A percentile compares a stretch with the other conserved stretches of the same genome.
phyloP scores from a whole-genome alignment of 2,888 invertebrate species.

The Sepioteuthis lessoniana region DNA sequence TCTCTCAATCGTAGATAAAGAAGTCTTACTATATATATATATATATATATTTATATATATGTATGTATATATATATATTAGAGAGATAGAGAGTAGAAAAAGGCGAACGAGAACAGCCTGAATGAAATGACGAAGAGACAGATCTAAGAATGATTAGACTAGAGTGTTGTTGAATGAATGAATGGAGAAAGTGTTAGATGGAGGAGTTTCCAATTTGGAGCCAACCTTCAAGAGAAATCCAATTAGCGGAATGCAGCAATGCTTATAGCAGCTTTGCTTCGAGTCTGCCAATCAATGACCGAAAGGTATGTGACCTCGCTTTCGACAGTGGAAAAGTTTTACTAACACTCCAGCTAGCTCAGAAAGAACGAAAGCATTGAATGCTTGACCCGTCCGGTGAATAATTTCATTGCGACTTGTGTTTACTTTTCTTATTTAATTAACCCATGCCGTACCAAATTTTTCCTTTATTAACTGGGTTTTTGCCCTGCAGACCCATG shows the following conservation, averaged over 20 bases:
- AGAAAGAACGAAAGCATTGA: constrained; percentile 4
- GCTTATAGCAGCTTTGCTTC: background rate
- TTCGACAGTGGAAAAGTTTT: background rate
- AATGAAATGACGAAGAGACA: background rate
- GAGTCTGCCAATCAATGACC: constrained; percentile 1
- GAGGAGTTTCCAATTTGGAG: background rate
- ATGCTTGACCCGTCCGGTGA: background rate
- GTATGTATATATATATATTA: background rate
- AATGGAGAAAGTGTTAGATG: background rate
- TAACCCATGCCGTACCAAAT: background rate
- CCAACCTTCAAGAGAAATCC: constrained; percentile 21
- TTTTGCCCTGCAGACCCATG: background rate
- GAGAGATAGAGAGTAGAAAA: background rate
- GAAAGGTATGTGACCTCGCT: constrained; percentile 8
- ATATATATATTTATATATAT: background rate
- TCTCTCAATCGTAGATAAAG: too few relatives aligned
- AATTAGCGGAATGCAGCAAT: background rate
- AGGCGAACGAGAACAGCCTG: background rate
- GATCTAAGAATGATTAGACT: background rate
- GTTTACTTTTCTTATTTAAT: background rate
- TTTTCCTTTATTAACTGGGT: background rate
- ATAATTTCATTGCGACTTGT: background rate
- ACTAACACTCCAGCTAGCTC: background rate
- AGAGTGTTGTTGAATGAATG: background rate
- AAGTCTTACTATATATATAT: background rate